Base-by-base conservation (phyloP, 2,113 vertebrate species). In the Mirounga angustirostris region DNA sequence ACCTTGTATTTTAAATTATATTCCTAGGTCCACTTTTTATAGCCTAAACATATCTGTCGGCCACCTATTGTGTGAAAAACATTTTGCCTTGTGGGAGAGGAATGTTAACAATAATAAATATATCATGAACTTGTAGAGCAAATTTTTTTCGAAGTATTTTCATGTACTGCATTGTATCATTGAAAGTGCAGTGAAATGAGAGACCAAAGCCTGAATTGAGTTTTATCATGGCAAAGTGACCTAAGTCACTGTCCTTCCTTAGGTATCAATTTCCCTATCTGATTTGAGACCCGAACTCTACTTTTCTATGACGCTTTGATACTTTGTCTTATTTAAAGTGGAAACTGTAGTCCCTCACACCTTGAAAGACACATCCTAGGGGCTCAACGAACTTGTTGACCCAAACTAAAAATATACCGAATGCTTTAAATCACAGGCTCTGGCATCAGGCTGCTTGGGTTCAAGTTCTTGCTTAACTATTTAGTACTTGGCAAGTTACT, bases 1-100 rank as follows among this genome's bases (percentile, higher is more conserved):
- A 92, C 63, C 52, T 93, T 95, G 91, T 89, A 59, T 96, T 88
- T 95, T 95, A 94, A 96, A 94, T 97, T 93, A 93, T 63, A 81
- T 94, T 65, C 59, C 10, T 86, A 74, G 33, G 63, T 86, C 54
- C 14, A 93, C 89, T 83, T 97, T 96, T 96, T 95, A 93, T 78
- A 87, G 40, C 33, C 71, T 93, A 61, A 93, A 90, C 65, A 11
- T 91, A 50, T 92, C 91, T 89, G 76, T 94, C 10, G 33, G 30
- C 63, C 88, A 95, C 95, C 73, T 91, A 89, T 91, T 81, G 54
- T 94, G 71, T 95, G 81, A 94, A 96, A 95, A 88, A 94, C 36
- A 73, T 91, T 93, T 90, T 96, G 56, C 59, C 84, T 54, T 7
- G 93, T 91, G 73, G 65, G 81, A 95, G 61, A 95, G 46, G 59